These are phyloP conservation scores for Lepidostoma basale DNA, from an alignment of 1,140 invertebrate genomes.

Conservation along the genomic window DNA sequence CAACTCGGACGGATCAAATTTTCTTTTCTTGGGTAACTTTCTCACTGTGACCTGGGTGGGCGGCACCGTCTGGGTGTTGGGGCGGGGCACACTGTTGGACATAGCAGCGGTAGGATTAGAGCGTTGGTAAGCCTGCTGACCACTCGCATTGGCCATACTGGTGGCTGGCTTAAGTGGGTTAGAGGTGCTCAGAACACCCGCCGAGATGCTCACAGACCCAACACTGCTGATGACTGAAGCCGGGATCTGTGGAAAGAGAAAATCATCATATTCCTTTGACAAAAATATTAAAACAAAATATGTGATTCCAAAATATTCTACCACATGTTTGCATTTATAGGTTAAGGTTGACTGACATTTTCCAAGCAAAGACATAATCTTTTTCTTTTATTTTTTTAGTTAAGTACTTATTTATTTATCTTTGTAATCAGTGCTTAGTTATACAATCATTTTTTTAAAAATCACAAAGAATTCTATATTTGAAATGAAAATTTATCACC, in stretches of 20 bases:
- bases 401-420: too few relatives aligned
- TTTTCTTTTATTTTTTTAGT: too few relatives aligned
- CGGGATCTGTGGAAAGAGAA: conserved; percentile 55
- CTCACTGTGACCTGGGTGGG: conserved; percentile 59
- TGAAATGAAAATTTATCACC: too few relatives aligned
- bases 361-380: too few relatives aligned
- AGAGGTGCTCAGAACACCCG: conserved; percentile 40
- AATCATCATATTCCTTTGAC: too few relatives aligned
- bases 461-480: too few relatives aligned
- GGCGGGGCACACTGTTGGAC: conserved; percentile 48
- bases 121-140: conserved; percentile 46
- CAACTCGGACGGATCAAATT: conserved; percentile 83
- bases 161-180: conserved; percentile 51
- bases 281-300: too few relatives aligned
- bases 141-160: conserved; percentile 59
- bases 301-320: too few relatives aligned
- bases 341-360: too few relatives aligned
- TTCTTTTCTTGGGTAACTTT: conserved; percentile 87
- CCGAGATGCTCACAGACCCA: conserved; percentile 58
- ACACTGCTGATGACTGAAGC: conserved; percentile 62
- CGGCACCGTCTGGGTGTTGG: conserved; percentile 50
- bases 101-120: conserved; percentile 44
- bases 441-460: too few relatives aligned
- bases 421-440: too few relatives aligned
- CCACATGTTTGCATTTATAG: too few relatives aligned